phyloP scores from a whole-genome alignment of 2,888 invertebrate genomes.

The Ophion obscuratus region DNA sequence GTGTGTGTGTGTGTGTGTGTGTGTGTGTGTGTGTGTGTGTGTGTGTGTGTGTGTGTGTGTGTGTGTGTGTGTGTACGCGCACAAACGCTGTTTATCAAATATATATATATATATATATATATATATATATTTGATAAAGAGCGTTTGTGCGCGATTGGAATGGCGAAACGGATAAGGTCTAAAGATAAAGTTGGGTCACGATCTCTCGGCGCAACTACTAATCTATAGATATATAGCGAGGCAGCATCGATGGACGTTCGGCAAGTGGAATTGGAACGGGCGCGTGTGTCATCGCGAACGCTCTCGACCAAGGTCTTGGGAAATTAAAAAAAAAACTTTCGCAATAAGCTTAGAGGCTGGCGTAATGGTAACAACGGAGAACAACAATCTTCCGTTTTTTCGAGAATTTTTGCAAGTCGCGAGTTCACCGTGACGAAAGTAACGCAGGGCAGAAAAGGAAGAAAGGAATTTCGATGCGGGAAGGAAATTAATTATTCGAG shows the following conservation, averaged over 20 bases:
- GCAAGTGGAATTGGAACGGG: not conserved
- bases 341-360: not conserved
- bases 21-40: too few species aligned
- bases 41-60: too few species aligned
- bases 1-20: too few species aligned
- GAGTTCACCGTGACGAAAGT: not conserved
- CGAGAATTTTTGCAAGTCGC: not conserved
- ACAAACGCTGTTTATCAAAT: too few species aligned
- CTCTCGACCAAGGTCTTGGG: not conserved
- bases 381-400: not conserved
- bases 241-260: not conserved
- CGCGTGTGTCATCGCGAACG: not conserved
- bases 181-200: not conserved
- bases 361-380: not conserved
- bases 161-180: not conserved
- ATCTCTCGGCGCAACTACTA: not conserved
- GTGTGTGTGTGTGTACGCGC: too few species aligned
- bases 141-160: not conserved
- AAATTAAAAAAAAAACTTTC: not conserved
- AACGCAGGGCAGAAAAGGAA: not conserved
- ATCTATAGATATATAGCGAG: not conserved
- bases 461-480: not conserved
- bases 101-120: too few species aligned
- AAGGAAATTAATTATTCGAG: too few species aligned
- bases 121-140: not conserved